Evolutionary conservation across 2,888 invertebrate species (phyloP).

Genomic region (Pristionchus entomophagus): DNA sequence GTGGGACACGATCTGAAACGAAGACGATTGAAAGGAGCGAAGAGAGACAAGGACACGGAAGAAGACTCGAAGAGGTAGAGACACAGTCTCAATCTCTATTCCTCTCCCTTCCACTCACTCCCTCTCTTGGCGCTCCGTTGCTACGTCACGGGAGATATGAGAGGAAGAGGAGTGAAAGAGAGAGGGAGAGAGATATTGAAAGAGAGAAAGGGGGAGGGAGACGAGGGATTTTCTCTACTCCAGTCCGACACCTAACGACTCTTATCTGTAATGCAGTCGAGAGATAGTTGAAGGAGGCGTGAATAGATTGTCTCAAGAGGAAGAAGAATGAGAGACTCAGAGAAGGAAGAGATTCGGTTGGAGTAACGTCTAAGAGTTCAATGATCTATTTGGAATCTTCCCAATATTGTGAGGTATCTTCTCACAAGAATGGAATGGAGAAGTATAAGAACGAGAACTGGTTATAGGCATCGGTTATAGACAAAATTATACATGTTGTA

Average conservation of each 20-base stretch:
- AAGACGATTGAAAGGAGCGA: not conserved
- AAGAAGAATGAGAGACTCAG: not conserved
- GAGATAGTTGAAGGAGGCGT: slow-evolving; percentile 30
- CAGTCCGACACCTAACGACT: slow-evolving; percentile 27
- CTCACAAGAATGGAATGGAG: too few relatives aligned
- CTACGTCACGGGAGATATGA: slow-evolving; percentile 40
- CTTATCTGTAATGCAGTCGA: slow-evolving; percentile 28
- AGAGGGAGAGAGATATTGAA: not conserved
- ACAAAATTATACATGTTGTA: too few relatives aligned
- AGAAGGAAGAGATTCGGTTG: not conserved
- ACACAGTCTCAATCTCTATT: slow-evolving; percentile 24
- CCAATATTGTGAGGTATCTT: too few relatives aligned
- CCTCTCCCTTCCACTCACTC: slow-evolving; percentile 37
- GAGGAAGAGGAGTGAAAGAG: slow-evolving; percentile 44
- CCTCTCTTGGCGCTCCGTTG: slow-evolving; percentile 45
- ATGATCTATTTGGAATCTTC: not conserved
- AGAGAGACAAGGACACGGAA: slow-evolving; percentile 9
- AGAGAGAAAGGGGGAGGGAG: not conserved
- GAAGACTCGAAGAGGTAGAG: slow-evolving; percentile 22
- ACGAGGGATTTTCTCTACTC: slow-evolving; percentile 24
- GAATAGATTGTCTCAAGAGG: slow-evolving; percentile 30
- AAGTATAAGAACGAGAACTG: too few relatives aligned
- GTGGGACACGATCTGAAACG: not conserved
- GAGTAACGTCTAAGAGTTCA: not conserved
- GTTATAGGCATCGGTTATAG: too few relatives aligned